Base-by-base conservation (phyloP, 2,113 vertebrate species). In the Plotosus lineatus region DNA sequence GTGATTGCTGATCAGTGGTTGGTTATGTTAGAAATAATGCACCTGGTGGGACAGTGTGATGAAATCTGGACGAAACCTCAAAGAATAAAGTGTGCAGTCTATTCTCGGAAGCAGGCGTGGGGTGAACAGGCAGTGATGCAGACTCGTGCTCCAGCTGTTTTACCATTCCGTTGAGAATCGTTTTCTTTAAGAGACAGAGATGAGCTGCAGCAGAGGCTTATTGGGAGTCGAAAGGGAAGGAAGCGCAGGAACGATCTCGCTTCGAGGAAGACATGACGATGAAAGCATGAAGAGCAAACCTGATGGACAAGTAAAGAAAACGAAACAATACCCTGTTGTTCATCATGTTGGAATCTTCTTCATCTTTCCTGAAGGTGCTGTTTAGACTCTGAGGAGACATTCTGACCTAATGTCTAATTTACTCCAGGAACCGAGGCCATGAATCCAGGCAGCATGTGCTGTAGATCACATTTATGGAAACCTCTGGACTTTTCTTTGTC, bases 151-250 rank as follows among this genome's bases (percentile, higher is more conserved):
- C 33, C 33, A 48, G 58, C 60, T 68, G 26, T 75, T 75, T 48
- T 19, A 31, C 48, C 50, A 66, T 51, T 55, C 55, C 74, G 68
- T 69, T n/a, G 38, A 50, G 51, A 71, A 71, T 46, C 21, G n/a
- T 40, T 31, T n/a, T 50, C 42, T 48, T 46, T 19, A n/a, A 79
- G 60, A 73, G 26, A 3, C 10, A 66, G 14, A 53, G 77, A 79
- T 83, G 79, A 83, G 48, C 77, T 53, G 26, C 36, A 55, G 56
- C 69, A 74, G 38, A 15, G 50, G 58, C 60, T 55, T 83, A 56
- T 73, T 21, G 3, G 42, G 38, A 56, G 77, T 63, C 38, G 36
- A 75, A 72, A 58, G 63, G 50, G 21, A 68, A 56, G 21, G 42
- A 75, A 26, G 76, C 46, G n/a, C 17, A 6, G 66, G 31, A 10